A percentile compares a stretch with the other conserved stretches of the same genome.
These are phyloP conservation scores for Protomyctophum bolini DNA, from an alignment of 2,113 vertebrate genomes.

Conservation along the genomic window DNA sequence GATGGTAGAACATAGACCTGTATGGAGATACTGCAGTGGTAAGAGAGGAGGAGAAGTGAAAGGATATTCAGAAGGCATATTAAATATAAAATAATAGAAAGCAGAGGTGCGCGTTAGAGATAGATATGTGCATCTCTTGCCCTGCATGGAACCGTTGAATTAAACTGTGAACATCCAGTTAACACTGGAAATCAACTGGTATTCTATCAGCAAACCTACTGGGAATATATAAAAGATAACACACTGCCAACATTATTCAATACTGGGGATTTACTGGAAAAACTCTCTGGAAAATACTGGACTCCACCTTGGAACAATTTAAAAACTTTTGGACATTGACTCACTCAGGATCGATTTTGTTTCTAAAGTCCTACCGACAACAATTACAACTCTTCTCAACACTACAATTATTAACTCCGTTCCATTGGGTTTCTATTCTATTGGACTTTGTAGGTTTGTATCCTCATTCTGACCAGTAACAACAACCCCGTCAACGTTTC, in stretches of 20 bases:
- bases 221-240: not conserved
- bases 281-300: too few relatives aligned
- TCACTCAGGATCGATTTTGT: too few relatives aligned
- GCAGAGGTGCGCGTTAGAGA: not conserved
- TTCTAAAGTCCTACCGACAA: too few relatives aligned
- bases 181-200: not conserved
- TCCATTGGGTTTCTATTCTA: not conserved
- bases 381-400: too few relatives aligned
- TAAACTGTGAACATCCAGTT: not conserved
- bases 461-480: not conserved
- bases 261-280: not conserved
- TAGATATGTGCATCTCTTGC: not conserved
- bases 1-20: conserved; percentile 1
- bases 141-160: not conserved
- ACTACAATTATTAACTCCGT: not conserved
- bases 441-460: not conserved
- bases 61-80: not conserved
- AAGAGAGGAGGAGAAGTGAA: not conserved
- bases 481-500: not conserved
- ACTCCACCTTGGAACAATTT: too few relatives aligned
- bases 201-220: not conserved
- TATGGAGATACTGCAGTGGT: not conserved
- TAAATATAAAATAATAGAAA: not conserved
- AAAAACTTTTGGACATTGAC: not conserved
- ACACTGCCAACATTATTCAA: not conserved